Conservation (phyloP, 2,888 invertebrate species). For the Caenorhabditis sp. region DNA sequence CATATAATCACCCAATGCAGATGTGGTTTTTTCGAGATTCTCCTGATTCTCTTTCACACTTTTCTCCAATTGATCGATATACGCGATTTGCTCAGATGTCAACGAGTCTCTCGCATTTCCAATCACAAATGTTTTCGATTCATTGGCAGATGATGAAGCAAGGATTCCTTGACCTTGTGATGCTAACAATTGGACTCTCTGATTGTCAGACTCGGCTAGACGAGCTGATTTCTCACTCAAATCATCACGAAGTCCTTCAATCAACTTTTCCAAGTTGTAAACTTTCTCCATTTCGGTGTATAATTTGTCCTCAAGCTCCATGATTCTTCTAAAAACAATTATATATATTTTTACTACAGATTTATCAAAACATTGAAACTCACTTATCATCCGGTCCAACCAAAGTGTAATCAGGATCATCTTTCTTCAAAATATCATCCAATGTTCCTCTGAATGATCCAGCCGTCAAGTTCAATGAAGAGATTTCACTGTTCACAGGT, state of each 20-base stretch:
- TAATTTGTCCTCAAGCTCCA: constrained; percentile 19
- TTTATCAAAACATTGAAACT: too few relatives aligned
- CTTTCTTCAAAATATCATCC: constrained; percentile 28
- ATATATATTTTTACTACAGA: too few relatives aligned
- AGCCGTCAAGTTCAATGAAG: constrained; percentile 12
- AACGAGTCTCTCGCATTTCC: constrained; percentile 27
- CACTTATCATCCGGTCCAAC: constrained; percentile 16
- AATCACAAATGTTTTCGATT: constrained; percentile 18
- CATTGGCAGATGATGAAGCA: not conserved
- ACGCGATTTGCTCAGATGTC: constrained; percentile 19
- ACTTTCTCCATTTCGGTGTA: constrained; percentile 8
- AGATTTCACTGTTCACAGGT: not conserved
- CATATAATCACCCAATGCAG: constrained; percentile 21
- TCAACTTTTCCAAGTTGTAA: constrained; percentile 7
- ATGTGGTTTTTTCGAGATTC: not conserved
- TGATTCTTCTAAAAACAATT: constrained; percentile 7
- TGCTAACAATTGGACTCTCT: constrained; percentile 17
- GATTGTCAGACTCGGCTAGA: constrained; percentile 20
- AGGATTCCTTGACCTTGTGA: constrained; percentile 15
- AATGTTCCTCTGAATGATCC: constrained; percentile 23
- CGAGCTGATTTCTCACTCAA: constrained; percentile 20
- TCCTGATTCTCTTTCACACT: constrained; percentile 11
- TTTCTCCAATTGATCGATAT: constrained; percentile 34
- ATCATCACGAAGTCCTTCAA: constrained; percentile 9
- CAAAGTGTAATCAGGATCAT: constrained; percentile 36